Evolutionary conservation across 1,140 invertebrate genomes (phyloP), one percentile per base, ranked within the genome.

Genomic region (Adoxophyes honmai): DNA sequence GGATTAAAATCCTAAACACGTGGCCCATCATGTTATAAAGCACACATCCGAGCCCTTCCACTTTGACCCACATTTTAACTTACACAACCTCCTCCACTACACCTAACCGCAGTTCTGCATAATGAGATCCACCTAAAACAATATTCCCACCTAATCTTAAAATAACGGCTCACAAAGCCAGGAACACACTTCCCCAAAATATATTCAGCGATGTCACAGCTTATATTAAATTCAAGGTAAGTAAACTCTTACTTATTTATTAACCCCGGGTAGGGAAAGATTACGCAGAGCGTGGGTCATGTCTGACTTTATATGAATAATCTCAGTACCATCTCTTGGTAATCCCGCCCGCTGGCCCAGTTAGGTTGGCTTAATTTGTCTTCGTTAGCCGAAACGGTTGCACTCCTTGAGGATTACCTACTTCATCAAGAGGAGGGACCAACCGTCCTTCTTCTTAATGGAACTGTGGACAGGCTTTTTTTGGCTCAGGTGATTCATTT

Each of bases 281-380:
- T 28, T 28, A 28, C 2, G 21, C 21, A 28, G 7, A 8, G 38
- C 38, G 38, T 39, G 38, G 38, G 38, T 0, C 15, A 39, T 13
- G 11, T 5, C 36, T 38, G 36, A 39, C 37, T 39, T 39, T 39
- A 16, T 16, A 15, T 39, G 37, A 39, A 39, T 39, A 39, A 39
- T 16, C 38, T 39, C 38, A 9, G 13, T 28, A 28, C 21, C 1
- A 44, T 44, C 15, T 11, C 42, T 28, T 33, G 16, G 18, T 48
- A 48, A 48, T 48, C 42, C 42, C 16, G 18, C 39, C 39, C 18
- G 21, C 42, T 33, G 42, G 42, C 42, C 18, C 42, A 48, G 42
- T 48, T 48, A 48, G 42, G 18, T 48, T 16, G 42, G 42, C 42
- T 48, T 48, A 48, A 48, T 48, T 48, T 48, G 42, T 48, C 42